These are phyloP conservation scores for Habroteleia sp. DNA, from an alignment of 2,888 invertebrate genomes.

Conservation along the genomic window DNA sequence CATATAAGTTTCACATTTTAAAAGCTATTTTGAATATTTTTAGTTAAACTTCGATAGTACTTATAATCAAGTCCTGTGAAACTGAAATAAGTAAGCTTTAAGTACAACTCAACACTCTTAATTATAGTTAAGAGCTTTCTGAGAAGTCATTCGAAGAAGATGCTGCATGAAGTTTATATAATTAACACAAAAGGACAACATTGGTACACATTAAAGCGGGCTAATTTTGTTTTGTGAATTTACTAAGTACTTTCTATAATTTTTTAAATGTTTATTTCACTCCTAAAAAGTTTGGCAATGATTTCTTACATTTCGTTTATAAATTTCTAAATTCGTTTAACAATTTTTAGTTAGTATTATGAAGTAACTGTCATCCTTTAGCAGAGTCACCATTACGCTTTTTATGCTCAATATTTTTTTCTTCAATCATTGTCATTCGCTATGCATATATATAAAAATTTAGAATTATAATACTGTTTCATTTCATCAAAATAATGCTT, in stretches of 20 bases:
- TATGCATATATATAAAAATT: conserved; percentile 1
- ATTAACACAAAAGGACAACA: conserved; percentile 1
- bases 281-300: not conserved
- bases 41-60: too few relatives aligned
- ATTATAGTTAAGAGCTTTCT: not conserved
- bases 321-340: too few relatives aligned
- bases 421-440: not conserved
- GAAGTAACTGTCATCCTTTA: conserved; percentile 5
- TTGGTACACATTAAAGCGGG: conserved; percentile 5
- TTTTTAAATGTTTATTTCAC: conserved; percentile 11
- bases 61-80: too few relatives aligned
- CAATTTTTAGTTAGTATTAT: conserved; percentile 5
- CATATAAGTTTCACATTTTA: too few relatives aligned
- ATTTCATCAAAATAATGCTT: conserved; percentile 3
- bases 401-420: conserved; percentile 5
- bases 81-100: conserved; percentile 1
- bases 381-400: conserved; percentile 1
- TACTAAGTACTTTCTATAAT: conserved; percentile 2
- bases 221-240: conserved; percentile 9
- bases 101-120: not conserved
- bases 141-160: conserved; percentile 2
- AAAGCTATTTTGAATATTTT: too few relatives aligned
- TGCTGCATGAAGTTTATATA: not conserved
- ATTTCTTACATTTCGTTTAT: not conserved
- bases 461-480: conserved; percentile 2